These are phyloP conservation scores for Drosophila sucinea DNA, from an alignment of 1,140 invertebrate species.

Conservation along the genomic window DNA sequence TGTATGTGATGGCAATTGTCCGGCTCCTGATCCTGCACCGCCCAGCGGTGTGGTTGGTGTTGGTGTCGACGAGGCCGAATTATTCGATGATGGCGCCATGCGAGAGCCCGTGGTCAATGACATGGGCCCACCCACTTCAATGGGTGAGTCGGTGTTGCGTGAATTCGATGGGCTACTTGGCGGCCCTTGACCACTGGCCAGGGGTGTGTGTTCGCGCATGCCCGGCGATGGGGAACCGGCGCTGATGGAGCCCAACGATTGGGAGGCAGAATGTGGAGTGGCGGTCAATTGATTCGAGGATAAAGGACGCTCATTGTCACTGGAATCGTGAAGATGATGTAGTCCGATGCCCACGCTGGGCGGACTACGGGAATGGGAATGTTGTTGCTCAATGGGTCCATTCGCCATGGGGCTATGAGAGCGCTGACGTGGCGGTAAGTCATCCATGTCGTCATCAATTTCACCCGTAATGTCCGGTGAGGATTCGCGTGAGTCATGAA, in stretches of 20 bases:
- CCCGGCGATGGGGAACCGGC: conserved; percentile 81
- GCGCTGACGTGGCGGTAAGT: conserved; percentile 64
- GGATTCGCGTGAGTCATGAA: conserved; percentile 80
- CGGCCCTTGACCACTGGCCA: conserved; percentile 50
- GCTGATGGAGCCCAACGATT: conserved; percentile 81
- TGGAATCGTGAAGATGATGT: conserved; percentile 69
- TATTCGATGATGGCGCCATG: conserved; percentile 62
- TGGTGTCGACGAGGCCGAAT: conserved; percentile 68
- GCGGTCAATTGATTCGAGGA: conserved; percentile 77
- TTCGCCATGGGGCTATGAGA: conserved; percentile 73
- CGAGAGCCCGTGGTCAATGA: conserved; percentile 70
- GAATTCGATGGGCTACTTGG: conserved; percentile 73
- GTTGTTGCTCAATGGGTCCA: conserved; percentile 60
- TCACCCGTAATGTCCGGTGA: conserved; percentile 82
- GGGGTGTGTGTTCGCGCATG: conserved; percentile 65
- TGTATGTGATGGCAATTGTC: conserved; percentile 57
- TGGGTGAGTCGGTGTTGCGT: conserved; percentile 82
- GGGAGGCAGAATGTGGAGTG: conserved; percentile 75
- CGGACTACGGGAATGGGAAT: conserved; percentile 66
- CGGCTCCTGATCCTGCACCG: conserved; percentile 16
- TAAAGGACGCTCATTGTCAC: conserved; percentile 77
- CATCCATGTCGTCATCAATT: conserved; percentile 81
- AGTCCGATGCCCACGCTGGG: conserved; percentile 33
- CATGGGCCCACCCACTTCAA: conserved; percentile 83
- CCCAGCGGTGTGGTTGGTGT: conserved; percentile 64